phyloP scores from a whole-genome alignment of 92 coral and sea anemone genomes.

The Pocillopora grandis region DNA sequence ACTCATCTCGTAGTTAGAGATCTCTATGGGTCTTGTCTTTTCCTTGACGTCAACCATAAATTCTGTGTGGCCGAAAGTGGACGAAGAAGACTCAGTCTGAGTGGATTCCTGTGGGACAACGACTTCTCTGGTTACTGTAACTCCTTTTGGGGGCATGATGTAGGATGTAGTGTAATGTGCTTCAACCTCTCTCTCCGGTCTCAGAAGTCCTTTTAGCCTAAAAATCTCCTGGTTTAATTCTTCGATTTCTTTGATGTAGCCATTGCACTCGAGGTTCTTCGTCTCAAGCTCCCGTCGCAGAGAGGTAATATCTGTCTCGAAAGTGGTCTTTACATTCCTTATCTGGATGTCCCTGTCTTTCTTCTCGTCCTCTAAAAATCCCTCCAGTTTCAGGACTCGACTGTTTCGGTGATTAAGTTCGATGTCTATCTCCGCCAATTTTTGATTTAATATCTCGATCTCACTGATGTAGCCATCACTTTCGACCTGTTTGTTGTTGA shows the following conservation, averaged over 20 bases:
- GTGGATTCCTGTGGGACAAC: slow-evolving; percentile 49
- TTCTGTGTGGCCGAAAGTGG: slow-evolving; percentile 37
- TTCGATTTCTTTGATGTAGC: slow-evolving; percentile 84
- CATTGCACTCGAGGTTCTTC: slow-evolving; percentile 72
- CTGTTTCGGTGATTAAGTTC: slow-evolving; percentile 82
- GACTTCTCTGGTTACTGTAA: slow-evolving; percentile 50
- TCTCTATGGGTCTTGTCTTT: slow-evolving; percentile 39
- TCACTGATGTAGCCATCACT: slow-evolving; percentile 84
- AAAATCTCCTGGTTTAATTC: slow-evolving; percentile 78
- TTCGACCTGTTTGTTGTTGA: slow-evolving; percentile 69
- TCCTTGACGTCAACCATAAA: slow-evolving; percentile 45
- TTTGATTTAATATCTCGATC: slow-evolving; percentile 80
- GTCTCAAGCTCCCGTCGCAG: slow-evolving; percentile 68
- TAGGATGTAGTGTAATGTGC: slow-evolving; percentile 62
- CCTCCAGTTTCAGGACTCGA: slow-evolving; percentile 64
- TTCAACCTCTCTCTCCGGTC: slow-evolving; percentile 50
- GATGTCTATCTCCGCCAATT: slow-evolving; percentile 77
- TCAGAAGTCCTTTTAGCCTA: slow-evolving; percentile 62
- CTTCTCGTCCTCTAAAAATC: slow-evolving; percentile 80
- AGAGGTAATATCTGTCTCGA: slow-evolving; percentile 71
- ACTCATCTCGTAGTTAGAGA: slow-evolving; percentile 58
- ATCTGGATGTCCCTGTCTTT: slow-evolving; percentile 72
- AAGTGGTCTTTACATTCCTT: slow-evolving; percentile 49
- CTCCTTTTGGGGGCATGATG: slow-evolving; percentile 64
- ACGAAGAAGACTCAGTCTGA: slow-evolving; percentile 30